Base-by-base conservation (phyloP, 2,888 invertebrate genomes). In the Rhingia campestris region DNA sequence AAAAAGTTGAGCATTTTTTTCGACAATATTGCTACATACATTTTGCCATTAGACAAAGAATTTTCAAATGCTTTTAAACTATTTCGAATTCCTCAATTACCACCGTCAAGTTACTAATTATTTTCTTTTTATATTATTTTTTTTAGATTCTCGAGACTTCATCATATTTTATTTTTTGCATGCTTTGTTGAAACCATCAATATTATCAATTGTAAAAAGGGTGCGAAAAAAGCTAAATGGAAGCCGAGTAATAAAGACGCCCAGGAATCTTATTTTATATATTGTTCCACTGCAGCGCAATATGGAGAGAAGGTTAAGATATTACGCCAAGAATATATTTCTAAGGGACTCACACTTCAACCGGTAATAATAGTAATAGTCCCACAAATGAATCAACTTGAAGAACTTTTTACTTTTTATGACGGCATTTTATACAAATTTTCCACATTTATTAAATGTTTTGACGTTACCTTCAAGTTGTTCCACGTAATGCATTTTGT, bases 121-220 rank as follows among this genome's bases (percentile, higher is more conserved):
- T n/a, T n/a, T n/a, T n/a, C n/a, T n/a, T n/a, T n/a, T n/a, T n/a
- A n/a, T n/a, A n/a, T n/a, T n/a, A n/a, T n/a, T n/a, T n/a, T n/a
- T 47, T 47, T 3, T 47, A 67, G 80, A 67, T 63, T 69, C 67
- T 7, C 54, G 69, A 0, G 80, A 81, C 61, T 74, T 39, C 33
- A 59, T 51, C 6, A 49, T 69, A 9, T 47, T 74, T 37, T 22
- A 41, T 14, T n/a, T 32, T 0, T 35, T 79, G 0, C 70, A 79
- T 59, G 58, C 79, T 4, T 12, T 81, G 33, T 49, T 69, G 35
- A 43, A 81, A 22, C 67, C 74, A 39, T n/a, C 69, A 30, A 7
- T 81, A 5, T 4, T 79, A 6, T 22, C 39, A 9, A n/a, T 49
- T 32, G 30, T 39, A 6, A 49, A 56, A 58, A 59, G 12, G 63